Conservation (phyloP, 1,140 invertebrate genomes). For the Diprion similis region DNA sequence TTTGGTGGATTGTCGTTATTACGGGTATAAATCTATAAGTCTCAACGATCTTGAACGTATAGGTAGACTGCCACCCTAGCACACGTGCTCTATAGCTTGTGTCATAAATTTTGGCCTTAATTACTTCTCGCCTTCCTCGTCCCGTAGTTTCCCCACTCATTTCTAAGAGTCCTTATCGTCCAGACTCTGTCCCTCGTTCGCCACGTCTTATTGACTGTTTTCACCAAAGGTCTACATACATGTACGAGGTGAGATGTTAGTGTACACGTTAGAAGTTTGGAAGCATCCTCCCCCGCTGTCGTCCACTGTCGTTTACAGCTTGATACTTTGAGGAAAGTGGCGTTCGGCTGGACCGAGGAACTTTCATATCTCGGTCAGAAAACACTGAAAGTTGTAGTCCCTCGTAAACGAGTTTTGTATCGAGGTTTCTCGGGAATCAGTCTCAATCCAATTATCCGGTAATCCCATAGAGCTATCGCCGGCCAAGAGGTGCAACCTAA, state of each 20-base stretch:
- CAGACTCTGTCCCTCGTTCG: background rate
- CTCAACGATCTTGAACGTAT: background rate
- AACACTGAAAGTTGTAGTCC: slow-evolving; percentile 7
- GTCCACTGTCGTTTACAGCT: background rate
- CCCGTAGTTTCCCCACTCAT: background rate
- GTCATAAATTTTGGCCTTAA: background rate
- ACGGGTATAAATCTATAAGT: background rate
- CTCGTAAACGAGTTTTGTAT: background rate
- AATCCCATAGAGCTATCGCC: slow-evolving; percentile 2
- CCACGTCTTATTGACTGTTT: background rate
- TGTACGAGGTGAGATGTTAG: background rate
- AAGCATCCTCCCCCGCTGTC: background rate
- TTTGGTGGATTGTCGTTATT: background rate
- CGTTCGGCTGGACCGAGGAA: background rate
- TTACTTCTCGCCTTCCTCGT: background rate
- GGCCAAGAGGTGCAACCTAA: background rate
- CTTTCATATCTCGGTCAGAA: background rate
- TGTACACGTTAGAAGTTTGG: too few species aligned
- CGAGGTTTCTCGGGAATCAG: slow-evolving; percentile 3
- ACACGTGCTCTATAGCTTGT: background rate
- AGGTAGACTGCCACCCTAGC: too few species aligned
- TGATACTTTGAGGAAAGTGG: background rate
- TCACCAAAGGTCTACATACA: background rate
- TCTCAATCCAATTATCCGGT: slow-evolving; percentile 1
- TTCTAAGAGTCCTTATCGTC: background rate